Evolutionary conservation across 2,888 invertebrate genomes (phyloP).

Genomic region (Trachelus tabidus): DNA sequence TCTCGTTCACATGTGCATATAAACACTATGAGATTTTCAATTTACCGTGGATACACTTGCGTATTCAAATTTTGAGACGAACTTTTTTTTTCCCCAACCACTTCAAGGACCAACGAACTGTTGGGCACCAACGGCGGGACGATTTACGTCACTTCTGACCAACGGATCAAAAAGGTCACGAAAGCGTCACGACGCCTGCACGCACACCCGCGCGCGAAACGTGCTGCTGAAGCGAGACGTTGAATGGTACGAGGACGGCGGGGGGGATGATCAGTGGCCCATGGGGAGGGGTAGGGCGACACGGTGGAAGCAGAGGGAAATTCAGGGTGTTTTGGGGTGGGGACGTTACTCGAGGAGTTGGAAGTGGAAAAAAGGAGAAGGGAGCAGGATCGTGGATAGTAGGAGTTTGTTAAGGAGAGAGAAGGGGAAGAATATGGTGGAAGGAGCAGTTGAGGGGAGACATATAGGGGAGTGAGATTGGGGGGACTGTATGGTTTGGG

Average conservation of each 20-base stretch:
- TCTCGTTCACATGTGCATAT: not conserved
- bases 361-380: constrained; percentile 13
- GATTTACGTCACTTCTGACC: not conserved
- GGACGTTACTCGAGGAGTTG: constrained; percentile 4
- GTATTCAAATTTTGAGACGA: not conserved
- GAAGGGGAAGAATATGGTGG: constrained; percentile 9
- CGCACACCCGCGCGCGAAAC: constrained; percentile 52
- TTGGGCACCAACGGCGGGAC: not conserved
- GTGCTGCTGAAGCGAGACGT: constrained; percentile 29
- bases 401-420: constrained; percentile 1
- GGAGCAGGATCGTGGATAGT: constrained; percentile 16
- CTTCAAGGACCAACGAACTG: not conserved
- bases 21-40: not conserved
- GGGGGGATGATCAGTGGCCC: constrained; percentile 22
- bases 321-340: constrained; percentile 18
- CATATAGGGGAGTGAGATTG: constrained; percentile 9
- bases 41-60: not conserved
- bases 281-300: constrained; percentile 9
- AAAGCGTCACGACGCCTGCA: constrained; percentile 42
- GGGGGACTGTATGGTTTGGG: constrained; percentile 12
- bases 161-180: constrained; percentile 25
- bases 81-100: not conserved
- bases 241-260: constrained; percentile 23
- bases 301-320: constrained; percentile 15
- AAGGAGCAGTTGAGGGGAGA: constrained; percentile 13